phyloP scores from a whole-genome alignment of 2,113 vertebrate genomes.

The Cromileptes altivelis region DNA sequence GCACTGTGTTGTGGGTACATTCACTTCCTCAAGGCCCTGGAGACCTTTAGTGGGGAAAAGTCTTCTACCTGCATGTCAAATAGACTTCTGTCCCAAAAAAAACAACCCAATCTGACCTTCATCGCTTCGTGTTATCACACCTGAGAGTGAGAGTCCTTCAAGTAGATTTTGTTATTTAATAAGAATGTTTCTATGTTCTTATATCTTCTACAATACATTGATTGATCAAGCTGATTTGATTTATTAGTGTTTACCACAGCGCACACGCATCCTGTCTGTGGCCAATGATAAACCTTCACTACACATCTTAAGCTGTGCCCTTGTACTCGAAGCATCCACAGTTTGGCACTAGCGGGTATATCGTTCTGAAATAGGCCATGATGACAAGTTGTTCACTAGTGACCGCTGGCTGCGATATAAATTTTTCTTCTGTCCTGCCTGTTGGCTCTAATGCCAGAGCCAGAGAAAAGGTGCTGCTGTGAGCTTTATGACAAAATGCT shows the following conservation, averaged over 20 bases:
- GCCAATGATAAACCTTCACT: slow-evolving; percentile 15
- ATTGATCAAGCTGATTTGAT: slow-evolving; percentile 5
- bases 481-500: slow-evolving; percentile 80
- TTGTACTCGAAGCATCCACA: slow-evolving; percentile 55
- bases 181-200: not conserved
- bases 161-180: slow-evolving; percentile 4
- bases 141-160: slow-evolving; percentile 18
- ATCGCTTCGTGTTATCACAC: slow-evolving; percentile 42
- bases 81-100: slow-evolving; percentile 44
- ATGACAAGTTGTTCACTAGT: slow-evolving; percentile 76
- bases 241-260: slow-evolving; percentile 3
- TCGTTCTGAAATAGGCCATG: slow-evolving; percentile 71
- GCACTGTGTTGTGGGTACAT: slow-evolving; percentile 35
- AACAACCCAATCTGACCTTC: slow-evolving; percentile 53
- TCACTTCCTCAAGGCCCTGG: slow-evolving; percentile 49
- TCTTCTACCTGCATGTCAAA: slow-evolving; percentile 65
- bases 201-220: not conserved
- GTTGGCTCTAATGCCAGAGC: slow-evolving; percentile 55
- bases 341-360: slow-evolving; percentile 44
- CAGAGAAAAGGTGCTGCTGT: slow-evolving; percentile 60
- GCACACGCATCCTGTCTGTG: not conserved
- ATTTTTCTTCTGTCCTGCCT: slow-evolving; percentile 62
- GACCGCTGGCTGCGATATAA: slow-evolving; percentile 65
- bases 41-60: slow-evolving; percentile 62
- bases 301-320: slow-evolving; percentile 48